Evolutionary conservation across 2,888 invertebrate species (phyloP).

Genomic region (Eustalomyia histrio): DNA sequence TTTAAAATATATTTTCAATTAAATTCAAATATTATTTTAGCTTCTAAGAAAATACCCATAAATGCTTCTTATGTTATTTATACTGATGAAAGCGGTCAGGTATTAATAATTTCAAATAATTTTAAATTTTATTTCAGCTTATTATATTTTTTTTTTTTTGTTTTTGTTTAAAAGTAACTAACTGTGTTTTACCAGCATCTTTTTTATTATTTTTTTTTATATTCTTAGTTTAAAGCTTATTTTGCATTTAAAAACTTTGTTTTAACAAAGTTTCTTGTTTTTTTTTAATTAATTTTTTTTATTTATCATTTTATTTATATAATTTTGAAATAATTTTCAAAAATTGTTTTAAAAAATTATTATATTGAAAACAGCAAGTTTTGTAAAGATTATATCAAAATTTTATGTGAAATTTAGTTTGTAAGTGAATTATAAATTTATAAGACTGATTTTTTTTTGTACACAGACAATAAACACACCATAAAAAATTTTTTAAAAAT

Average conservation of each 20-base stretch:
- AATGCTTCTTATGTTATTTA: conserved; percentile 97
- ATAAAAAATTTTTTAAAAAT: not conserved
- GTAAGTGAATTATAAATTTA: conserved; percentile 6
- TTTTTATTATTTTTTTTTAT: conserved; percentile 48
- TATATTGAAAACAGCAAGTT: conserved; percentile 61
- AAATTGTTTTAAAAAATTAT: conserved; percentile 27
- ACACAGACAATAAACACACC: not conserved
- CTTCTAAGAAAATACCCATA: conserved; percentile 85
- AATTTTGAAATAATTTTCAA: conserved; percentile 8
- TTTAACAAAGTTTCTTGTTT: conserved; percentile 52
- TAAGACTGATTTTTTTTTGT: conserved; percentile 35
- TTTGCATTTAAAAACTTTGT: conserved; percentile 2
- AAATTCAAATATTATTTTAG: conserved; percentile 66
- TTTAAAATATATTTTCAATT: too few species aligned
- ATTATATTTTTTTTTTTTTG: not conserved
- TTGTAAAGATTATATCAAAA: conserved; percentile 22
- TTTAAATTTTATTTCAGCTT: not conserved
- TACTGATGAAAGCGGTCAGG: conserved; percentile 98
- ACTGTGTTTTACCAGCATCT: conserved; percentile 19
- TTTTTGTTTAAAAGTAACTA: not conserved
- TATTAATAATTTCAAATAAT: conserved; percentile 79
- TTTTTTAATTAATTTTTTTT: conserved; percentile 33
- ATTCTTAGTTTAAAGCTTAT: conserved; percentile 17
- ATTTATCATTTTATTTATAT: not conserved
- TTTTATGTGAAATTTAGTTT: conserved; percentile 28